Base-by-base conservation (phyloP, 2,888 invertebrate species). In the Dolomedes plantarius region DNA sequence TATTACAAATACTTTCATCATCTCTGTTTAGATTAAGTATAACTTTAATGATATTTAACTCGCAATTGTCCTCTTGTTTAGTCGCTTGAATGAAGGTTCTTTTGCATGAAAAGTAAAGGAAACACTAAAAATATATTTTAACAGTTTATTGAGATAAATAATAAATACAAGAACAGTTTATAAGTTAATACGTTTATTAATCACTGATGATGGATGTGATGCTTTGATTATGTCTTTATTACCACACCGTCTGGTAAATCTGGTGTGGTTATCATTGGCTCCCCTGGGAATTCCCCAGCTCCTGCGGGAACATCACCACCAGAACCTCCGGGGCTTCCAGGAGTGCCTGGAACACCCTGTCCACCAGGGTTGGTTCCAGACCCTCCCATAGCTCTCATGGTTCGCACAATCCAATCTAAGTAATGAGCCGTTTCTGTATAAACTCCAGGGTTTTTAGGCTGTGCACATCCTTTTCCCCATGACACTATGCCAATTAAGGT, bases 401-500 rank as follows among this genome's bases (percentile, higher is more conserved):
- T 86, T 19, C 71, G 62, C 11, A 39, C 46, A 9, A 87, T 87
- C 87, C 87, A 87, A 19, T 87, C 77, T 65, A 78, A 62, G 29
- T 64, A 87, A 29, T 74, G 73, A 23, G 87, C 73, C 0, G 74
- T 69, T 74, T 78, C 80, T 27, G 87, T 87, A 29, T 87, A 87
- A 0, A 87, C 87, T 19, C 87, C 87, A n/a, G 87, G 87, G 32
- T 77, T 71, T 6, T 78, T 74, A 9, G 81, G 41, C 27, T 79
- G 76, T 13, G 87, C 87, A 62, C 87, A 87, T 0, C 87, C 87
- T 31, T 67, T 62, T 2, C 87, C 87, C 81, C 81, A 87, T 27
- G 87, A 87, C 1, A 87, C 87, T 32, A 87, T 77, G 11, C 87
- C 87, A 19, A 87, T 73, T 46, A 87, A 74, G 23, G 67, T 73